Evolutionary conservation across 2,113 vertebrate genomes (phyloP).

Genomic region (Jaculus jaculus): DNA sequence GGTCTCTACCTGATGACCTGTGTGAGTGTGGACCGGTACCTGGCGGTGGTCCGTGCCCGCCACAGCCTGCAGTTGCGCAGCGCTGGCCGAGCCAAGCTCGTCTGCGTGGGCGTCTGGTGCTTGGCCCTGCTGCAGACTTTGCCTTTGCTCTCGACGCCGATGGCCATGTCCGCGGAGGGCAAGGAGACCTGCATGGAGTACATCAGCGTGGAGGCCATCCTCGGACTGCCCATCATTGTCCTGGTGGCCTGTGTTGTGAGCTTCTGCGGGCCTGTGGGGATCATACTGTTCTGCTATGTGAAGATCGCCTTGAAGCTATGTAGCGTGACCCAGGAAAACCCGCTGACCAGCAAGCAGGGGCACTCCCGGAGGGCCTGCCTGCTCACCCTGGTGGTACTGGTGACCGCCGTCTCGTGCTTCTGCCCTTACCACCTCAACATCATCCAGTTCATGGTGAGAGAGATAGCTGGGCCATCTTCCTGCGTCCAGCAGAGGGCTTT

Average conservation of each 20-base stretch:
- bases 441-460: conserved; percentile 87
- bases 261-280: conserved; percentile 85
- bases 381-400: conserved; percentile 87
- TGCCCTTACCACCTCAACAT: conserved; percentile 90
- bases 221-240: conserved; percentile 83
- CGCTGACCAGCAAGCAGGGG: conserved; percentile 74
- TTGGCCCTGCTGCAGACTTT: conserved; percentile 84
- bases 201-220: conserved; percentile 83
- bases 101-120: conserved; percentile 87
- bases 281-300: conserved; percentile 88
- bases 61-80: conserved; percentile 80
- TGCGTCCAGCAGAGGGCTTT: conserved; percentile 86
- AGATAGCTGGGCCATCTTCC: conserved; percentile 77
- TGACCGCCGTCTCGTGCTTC: conserved; percentile 87
- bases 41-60: conserved; percentile 89
- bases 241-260: conserved; percentile 84
- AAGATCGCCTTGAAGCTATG: conserved; percentile 88
- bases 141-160: conserved; percentile 84
- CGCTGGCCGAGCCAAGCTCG: conserved; percentile 76
- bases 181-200: conserved; percentile 91
- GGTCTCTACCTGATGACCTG: conserved; percentile 92
- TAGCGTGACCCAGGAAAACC: conserved; percentile 83
- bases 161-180: conserved; percentile 75
- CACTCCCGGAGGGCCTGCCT: conserved; percentile 85
- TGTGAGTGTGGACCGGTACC: conserved; percentile 89